A percentile compares a stretch with the other conserved stretches of the same genome.
Evolutionary conservation across 2,888 invertebrate species (phyloP).

Genomic region (Rhorus exstirpatorius): DNA sequence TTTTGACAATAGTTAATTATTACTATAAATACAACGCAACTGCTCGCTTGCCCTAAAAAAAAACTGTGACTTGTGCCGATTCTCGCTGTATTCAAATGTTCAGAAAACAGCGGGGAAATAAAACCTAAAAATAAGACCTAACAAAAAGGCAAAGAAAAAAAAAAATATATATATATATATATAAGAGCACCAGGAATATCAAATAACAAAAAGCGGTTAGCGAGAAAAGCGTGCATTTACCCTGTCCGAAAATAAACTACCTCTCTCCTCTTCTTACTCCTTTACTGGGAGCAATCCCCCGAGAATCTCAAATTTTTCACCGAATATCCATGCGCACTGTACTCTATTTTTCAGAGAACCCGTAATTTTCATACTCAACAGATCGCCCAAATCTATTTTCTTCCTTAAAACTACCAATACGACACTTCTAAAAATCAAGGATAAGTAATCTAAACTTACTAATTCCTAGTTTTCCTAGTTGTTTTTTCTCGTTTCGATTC

Average conservation of each 20-base stretch:
- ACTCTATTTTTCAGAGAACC: constrained; percentile 55
- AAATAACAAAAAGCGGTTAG: neutral
- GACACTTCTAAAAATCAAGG: constrained; percentile 25
- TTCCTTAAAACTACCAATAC: constrained; percentile 61
- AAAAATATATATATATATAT: no score
- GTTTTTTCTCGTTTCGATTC: neutral
- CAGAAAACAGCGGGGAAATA: neutral
- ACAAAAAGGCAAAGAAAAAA: neutral
- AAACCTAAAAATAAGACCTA: neutral
- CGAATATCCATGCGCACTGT: constrained; percentile 19
- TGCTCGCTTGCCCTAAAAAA: no score
- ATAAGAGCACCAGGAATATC: neutral
- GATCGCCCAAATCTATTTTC: constrained; percentile 44
- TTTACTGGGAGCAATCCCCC: neutral
- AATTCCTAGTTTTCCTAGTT: no score
- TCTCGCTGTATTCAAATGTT: no score
- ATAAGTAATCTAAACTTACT: constrained; percentile 4
- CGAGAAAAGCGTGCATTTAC: constrained; percentile 31
- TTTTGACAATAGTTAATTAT: no score
- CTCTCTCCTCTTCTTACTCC: constrained; percentile 31
- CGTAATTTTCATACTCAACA: constrained; percentile 26
- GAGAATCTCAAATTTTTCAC: constrained; percentile 39
- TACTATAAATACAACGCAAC: no score
- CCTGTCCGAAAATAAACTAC: constrained; percentile 38
- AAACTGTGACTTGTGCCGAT: no score